A percentile compares a stretch with the other conserved stretches of the same genome.
Conservation (phyloP, 2,113 vertebrate species). For the Himantopus leucocephalus region DNA sequence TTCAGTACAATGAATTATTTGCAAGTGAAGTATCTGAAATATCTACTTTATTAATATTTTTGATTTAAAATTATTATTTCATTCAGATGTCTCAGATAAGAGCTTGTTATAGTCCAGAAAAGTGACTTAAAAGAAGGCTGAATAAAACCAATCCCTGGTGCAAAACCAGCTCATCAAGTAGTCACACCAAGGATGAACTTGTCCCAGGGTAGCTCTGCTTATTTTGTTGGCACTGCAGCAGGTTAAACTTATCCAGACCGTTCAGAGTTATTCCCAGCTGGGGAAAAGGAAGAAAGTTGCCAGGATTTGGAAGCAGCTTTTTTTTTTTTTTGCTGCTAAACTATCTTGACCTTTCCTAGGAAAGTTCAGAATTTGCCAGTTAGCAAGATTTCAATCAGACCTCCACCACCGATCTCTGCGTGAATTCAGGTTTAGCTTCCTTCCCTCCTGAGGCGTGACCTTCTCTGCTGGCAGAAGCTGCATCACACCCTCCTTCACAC, state of each 20-base stretch:
- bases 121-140: neutral
- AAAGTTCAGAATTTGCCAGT: neutral
- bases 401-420: accelerated
- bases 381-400: neutral
- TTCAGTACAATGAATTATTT: constrained; percentile 46
- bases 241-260: neutral
- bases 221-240: neutral
- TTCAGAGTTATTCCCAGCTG: neutral
- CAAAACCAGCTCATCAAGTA: neutral
- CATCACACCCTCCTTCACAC: neutral
- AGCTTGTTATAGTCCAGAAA: neutral
- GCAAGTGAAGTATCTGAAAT: constrained; percentile 51
- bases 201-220: neutral
- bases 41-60: constrained; percentile 48
- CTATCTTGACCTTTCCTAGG: neutral
- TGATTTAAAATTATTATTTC: constrained; percentile 27
- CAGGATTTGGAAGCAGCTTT: neutral
- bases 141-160: neutral
- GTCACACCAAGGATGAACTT: neutral
- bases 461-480: neutral
- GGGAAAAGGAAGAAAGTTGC: neutral
- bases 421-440: neutral
- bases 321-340: neutral
- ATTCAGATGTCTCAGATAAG: neutral
- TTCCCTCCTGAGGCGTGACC: neutral